Evolutionary conservation across 2,113 vertebrate genomes (phyloP).

Genomic region (Osmerus eperlanus): DNA sequence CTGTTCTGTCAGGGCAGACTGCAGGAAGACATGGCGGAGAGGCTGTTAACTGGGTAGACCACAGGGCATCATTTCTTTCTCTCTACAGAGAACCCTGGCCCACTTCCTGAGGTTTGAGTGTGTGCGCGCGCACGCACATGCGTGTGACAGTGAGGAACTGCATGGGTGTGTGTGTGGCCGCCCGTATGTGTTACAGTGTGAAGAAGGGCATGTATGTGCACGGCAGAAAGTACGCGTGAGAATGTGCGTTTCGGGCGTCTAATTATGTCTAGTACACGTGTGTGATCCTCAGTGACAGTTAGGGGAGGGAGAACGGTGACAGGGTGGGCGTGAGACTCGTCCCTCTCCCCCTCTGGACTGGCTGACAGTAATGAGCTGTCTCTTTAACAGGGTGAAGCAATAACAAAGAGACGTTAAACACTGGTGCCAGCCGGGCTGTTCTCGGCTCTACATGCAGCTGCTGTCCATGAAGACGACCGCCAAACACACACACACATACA

Average conservation of each 20-base stretch:
- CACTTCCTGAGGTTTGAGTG: neutral
- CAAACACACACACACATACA: constrained; percentile 12
- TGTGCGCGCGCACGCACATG: no score
- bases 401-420: constrained; percentile 59
- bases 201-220: no score
- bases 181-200: no score
- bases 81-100: neutral
- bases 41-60: no score
- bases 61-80: no score
- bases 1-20: neutral
- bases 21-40: neutral
- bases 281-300: no score
- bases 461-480: constrained; percentile 33
- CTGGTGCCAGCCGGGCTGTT: constrained; percentile 53
- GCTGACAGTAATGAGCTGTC: constrained; percentile 66
- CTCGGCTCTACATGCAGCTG: constrained; percentile 24
- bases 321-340: constrained; percentile 22
- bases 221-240: no score
- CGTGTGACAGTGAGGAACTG: constrained; percentile 7
- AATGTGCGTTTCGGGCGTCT: no score
- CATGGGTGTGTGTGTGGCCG: neutral
- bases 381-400: constrained; percentile 59
- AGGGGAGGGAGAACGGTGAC: constrained; percentile 6
- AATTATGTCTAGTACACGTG: no score
- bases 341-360: constrained; percentile 27